Percentiles rank a stretch among this genome's conserved stretches.
phyloP scores from a whole-genome alignment of 2,113 vertebrate species.

The Uria lomvia region DNA sequence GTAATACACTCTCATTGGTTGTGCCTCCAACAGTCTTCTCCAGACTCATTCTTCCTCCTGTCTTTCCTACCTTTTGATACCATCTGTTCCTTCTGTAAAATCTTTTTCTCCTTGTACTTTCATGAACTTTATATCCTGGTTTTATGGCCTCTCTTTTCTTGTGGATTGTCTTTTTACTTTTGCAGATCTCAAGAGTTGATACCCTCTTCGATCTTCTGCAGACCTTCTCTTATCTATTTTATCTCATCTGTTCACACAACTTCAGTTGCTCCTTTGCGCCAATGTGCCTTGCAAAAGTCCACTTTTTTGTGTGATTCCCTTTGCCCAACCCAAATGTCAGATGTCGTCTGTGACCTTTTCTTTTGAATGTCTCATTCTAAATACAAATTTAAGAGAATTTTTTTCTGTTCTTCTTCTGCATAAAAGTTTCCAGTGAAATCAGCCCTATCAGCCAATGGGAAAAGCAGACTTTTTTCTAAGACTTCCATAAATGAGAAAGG shows the following conservation, averaged over 20 bases:
- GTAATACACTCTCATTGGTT: neutral
- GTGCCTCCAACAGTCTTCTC: neutral
- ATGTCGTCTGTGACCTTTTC: neutral
- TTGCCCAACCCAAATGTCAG: neutral
- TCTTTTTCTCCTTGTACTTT: neutral
- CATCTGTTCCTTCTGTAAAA: neutral
- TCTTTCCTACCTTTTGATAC: neutral
- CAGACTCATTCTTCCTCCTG: neutral
- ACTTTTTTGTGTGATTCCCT: neutral
- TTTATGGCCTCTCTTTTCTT: neutral
- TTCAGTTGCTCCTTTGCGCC: neutral
- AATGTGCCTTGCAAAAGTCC: neutral
- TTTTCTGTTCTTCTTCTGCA: neutral
- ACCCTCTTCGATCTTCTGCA: neutral
- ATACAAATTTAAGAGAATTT: neutral
- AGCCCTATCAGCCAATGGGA: neutral
- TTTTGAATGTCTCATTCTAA: neutral
- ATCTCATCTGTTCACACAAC: neutral
- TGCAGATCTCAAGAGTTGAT: neutral
- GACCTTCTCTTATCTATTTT: neutral
- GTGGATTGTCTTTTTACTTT: neutral
- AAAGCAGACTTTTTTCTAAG: neutral
- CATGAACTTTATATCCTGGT: neutral
- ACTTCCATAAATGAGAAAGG: neutral
- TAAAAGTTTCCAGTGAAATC: neutral